Conservation (phyloP, 2,797 vertebrate species). For the Phyllotis vaccarum region DNA sequence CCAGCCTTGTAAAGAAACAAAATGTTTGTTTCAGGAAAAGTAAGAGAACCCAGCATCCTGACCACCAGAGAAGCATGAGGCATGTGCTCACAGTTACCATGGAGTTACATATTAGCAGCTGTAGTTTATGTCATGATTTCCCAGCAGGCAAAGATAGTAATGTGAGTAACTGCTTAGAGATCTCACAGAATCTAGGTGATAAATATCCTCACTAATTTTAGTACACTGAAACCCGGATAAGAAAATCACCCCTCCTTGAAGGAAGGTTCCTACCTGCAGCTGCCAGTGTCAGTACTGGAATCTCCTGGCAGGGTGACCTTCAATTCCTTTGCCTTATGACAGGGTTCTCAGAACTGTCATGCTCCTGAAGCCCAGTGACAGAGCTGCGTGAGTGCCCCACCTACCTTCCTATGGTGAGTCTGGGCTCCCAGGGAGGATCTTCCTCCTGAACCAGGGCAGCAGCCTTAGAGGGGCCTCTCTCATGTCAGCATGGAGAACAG, state of each 20-base stretch:
- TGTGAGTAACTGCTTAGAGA: conserved; percentile 8
- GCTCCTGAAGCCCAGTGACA: background rate
- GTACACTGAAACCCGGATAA: conserved; percentile 64
- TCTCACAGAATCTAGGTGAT: background rate
- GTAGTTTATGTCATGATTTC: background rate
- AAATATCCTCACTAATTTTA: conserved; percentile 63
- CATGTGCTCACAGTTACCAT: background rate
- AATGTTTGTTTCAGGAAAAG: background rate
- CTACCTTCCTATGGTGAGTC: conserved; percentile 57
- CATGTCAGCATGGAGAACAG: background rate
- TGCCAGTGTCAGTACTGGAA: conserved; percentile 63
- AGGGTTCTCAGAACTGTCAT: background rate
- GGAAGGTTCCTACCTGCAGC: conserved; percentile 57
- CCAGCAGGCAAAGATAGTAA: background rate
- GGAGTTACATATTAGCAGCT: background rate
- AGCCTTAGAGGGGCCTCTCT: background rate
- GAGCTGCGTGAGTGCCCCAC: background rate
- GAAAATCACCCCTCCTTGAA: conserved; percentile 71
- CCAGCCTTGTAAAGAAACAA: background rate
- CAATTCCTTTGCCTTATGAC: background rate
- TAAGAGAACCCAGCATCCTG: background rate
- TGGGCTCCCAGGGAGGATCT: background rate
- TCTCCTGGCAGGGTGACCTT: conserved; percentile 52
- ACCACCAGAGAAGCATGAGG: background rate
- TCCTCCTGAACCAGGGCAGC: background rate